phyloP scores from a whole-genome alignment of 1,140 invertebrate species.

The Temnothorax curvispinosus region DNA sequence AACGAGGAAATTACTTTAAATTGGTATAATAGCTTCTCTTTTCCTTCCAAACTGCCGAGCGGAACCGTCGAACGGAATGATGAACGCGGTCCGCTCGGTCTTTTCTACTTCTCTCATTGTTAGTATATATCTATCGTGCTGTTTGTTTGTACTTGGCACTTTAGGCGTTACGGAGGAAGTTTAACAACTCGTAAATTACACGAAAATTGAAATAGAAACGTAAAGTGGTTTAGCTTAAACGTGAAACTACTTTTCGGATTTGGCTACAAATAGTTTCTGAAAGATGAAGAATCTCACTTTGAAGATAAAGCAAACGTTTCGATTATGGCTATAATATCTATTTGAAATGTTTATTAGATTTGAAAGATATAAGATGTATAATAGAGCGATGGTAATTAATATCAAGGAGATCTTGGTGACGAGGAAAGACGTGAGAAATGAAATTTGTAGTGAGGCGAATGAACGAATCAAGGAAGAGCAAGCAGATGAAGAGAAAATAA shows the following conservation, averaged over 20 bases:
- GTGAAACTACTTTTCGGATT: neutral
- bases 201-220: neutral
- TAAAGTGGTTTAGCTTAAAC: neutral
- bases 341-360: neutral
- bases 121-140: neutral
- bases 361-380: neutral
- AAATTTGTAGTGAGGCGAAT: slow-evolving; percentile 4
- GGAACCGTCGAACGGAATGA: slow-evolving; percentile 17
- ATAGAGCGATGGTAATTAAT: neutral
- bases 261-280: neutral
- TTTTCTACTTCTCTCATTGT: neutral
- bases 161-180: neutral
- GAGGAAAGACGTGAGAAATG: neutral
- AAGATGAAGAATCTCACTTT: neutral
- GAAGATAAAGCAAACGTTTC: neutral
- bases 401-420: neutral
- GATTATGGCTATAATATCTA: neutral
- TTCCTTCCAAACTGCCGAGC: neutral
- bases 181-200: slow-evolving; percentile 16
- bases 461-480: slow-evolving; percentile 13
- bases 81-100: neutral
- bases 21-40: slow-evolving; percentile 50
- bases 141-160: slow-evolving; percentile 20
- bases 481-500: slow-evolving; percentile 18
- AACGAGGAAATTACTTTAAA: slow-evolving; percentile 56